Conservation (phyloP, 30 jellyfish, hydroid and myxozoan genomes). For the Haliclystus octoradiatus region DNA sequence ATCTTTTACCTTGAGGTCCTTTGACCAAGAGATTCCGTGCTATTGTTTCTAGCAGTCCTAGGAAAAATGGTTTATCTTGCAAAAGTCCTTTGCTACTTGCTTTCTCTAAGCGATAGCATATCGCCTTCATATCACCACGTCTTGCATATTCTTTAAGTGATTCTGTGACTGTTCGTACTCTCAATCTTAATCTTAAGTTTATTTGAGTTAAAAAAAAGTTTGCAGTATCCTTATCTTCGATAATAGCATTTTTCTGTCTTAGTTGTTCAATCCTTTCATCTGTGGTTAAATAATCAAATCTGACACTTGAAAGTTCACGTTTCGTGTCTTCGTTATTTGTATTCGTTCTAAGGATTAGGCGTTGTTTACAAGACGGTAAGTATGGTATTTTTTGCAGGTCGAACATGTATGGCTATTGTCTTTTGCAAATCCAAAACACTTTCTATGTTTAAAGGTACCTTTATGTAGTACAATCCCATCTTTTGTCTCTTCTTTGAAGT, state of each 20-base stretch:
- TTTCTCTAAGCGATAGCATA: neutral
- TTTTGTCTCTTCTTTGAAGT: too few relatives aligned
- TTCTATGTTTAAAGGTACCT: too few relatives aligned
- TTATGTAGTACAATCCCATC: too few relatives aligned
- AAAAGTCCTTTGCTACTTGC: neutral
- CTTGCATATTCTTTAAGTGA: constrained; percentile 1
- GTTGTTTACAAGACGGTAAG: neutral
- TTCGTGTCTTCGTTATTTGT: neutral
- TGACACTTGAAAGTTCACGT: neutral
- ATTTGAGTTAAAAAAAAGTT: neutral
- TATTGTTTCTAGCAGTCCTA: neutral
- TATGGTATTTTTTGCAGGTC: neutral
- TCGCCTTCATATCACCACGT: constrained; percentile 2
- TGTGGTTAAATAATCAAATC: neutral
- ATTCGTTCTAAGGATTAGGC: neutral
- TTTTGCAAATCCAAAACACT: neutral
- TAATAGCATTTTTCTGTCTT: neutral
- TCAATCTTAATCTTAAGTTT: neutral
- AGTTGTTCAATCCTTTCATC: neutral
- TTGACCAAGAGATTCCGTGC: neutral
- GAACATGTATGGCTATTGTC: neutral
- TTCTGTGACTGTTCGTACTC: neutral
- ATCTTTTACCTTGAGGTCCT: neutral
- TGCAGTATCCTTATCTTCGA: neutral
- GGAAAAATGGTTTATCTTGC: neutral